Base-by-base conservation (phyloP, 2,888 invertebrate genomes). In the Ophion ellenae region DNA sequence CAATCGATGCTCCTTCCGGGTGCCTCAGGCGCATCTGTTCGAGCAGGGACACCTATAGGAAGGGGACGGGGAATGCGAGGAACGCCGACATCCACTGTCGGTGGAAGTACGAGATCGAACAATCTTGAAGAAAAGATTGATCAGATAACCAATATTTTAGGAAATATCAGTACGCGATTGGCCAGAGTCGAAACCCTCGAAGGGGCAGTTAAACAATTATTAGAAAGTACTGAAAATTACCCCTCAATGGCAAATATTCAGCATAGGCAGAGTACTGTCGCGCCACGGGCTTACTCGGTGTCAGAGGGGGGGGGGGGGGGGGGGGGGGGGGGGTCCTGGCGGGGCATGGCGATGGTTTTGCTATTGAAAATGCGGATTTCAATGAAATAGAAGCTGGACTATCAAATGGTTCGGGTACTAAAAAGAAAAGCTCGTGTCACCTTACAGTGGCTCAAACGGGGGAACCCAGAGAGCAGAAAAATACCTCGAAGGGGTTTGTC, bases 111-210 rank as follows among this genome's bases (percentile, higher is more conserved):
- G 24, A 14, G 6, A 32, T 10, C 32, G 10, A 32, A 64, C 24
- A 61, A 2, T 10, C 5, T 64, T 6, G 64, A 28, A 64, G 32
- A 24, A 32, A 64, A 64, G 14, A 11, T 64, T 1, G 28, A 64
- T 64, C 28, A 64, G 28, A n/a, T 64, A 20, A 64, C 32, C 14
- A 32, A 32, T 32, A 11, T 64, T 28, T 28, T 64, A 2, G 64
- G 20, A 6, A 32, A 3, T 32, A 64, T 64, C 1, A 24, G 4
- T 28, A 64, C 17, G 14, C 32, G 64, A 64, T 28, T 64, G 28
- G 14, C 64, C 17, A 24, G 64, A 64, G 64, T 64, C 1, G 64
- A 64, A 64, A 32, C 64, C 28, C 28, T 64, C 28, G 64, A 64
- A 7, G 64, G 64, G 32, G 28, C 64, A 28, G 14, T 64, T 3